Evolutionary conservation across 35 echinoderm and acorn worm species (phyloP).

Genomic region (Heliocidaris tuberculata): DNA sequence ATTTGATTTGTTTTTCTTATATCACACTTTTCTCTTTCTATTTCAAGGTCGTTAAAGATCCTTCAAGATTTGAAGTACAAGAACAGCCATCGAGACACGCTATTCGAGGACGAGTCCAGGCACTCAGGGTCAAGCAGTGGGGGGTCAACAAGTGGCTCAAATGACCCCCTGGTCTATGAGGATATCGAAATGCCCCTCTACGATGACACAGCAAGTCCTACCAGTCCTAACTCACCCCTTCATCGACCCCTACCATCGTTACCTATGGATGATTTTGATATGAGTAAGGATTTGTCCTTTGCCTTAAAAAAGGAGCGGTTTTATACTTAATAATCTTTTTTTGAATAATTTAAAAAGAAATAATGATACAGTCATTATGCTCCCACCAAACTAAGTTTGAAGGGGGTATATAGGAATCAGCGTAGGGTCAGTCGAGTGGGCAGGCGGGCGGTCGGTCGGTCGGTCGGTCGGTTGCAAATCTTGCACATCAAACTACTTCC

Average conservation of each 20-base stretch:
- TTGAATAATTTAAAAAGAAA: not conserved
- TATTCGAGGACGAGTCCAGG: conserved; percentile 11
- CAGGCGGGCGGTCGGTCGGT: no score
- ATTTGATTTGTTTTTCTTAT: no score
- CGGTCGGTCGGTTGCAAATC: no score
- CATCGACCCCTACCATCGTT: conserved; percentile 20
- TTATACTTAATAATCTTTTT: not conserved
- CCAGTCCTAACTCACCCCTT: not conserved
- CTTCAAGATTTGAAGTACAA: conserved; percentile 52
- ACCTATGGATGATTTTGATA: not conserved
- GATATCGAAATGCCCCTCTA: conserved; percentile 62
- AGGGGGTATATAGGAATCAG: no score
- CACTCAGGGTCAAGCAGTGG: not conserved
- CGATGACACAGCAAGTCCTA: conserved; percentile 30
- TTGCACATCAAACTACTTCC: no score
- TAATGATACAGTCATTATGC: no score
- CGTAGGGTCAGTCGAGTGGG: no score
- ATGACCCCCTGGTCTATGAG: conserved; percentile 61
- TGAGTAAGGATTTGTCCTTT: not conserved
- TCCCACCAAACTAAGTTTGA: no score
- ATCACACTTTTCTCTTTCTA: not conserved
- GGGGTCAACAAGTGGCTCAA: not conserved
- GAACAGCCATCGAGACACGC: conserved; percentile 18
- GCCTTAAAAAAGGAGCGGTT: not conserved
- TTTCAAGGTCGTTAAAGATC: conserved; percentile 60